Percentiles rank a stretch among this genome's conserved stretches.
phyloP scores from a whole-genome alignment of 2,888 invertebrate genomes.

The Trissonchulus latispiculum region DNA sequence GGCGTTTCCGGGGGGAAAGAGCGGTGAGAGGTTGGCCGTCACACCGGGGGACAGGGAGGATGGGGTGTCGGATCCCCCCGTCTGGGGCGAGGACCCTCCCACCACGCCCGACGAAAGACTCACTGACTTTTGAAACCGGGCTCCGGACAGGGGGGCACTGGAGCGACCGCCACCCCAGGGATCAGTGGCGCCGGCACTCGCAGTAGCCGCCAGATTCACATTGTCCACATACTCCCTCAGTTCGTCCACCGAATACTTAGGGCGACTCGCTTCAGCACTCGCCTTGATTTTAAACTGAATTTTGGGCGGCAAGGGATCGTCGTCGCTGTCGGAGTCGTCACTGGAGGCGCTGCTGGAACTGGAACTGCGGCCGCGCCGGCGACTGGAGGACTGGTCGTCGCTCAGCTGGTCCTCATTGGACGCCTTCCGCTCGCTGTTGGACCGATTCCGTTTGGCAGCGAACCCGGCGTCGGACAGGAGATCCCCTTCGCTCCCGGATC shows the following conservation, averaged over 20 bases:
- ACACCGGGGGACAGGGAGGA: no score
- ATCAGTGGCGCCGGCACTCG: neutral
- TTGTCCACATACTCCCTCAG: neutral
- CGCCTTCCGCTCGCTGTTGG: neutral
- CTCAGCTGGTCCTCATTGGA: neutral
- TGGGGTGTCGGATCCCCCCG: neutral
- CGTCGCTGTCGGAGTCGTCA: neutral
- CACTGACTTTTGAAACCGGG: neutral
- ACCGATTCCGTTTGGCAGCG: neutral
- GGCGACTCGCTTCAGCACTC: neutral
- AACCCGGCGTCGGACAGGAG: neutral
- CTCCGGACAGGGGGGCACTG: no score
- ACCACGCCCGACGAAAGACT: neutral
- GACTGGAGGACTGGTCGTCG: neutral
- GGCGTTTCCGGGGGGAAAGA: neutral
- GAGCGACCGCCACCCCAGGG: neutral
- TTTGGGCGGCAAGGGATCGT: neutral
- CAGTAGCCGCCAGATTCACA: neutral
- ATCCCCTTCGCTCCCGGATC: neutral
- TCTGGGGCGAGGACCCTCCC: no score
- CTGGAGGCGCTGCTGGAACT: neutral
- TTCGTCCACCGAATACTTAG: neutral
- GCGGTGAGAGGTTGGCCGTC: neutral
- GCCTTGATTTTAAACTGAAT: conserved; percentile 11
- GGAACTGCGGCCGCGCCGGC: neutral